These are phyloP conservation scores for Melopsittacus undulatus DNA, from an alignment of 2,797 vertebrate species.

Conservation along the genomic window DNA sequence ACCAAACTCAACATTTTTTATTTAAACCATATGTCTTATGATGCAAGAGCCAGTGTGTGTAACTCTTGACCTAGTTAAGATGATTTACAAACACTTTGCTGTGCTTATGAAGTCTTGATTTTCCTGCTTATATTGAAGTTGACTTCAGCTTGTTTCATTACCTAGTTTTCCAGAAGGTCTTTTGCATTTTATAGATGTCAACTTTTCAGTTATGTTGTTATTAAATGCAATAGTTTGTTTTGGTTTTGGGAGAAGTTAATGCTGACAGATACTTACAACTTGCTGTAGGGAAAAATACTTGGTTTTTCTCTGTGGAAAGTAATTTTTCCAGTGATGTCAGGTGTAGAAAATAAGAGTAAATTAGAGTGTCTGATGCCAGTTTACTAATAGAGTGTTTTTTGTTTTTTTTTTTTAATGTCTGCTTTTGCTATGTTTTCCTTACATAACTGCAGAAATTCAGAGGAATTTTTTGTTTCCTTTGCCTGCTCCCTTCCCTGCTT, in stretches of 20 bases:
- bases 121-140: background rate
- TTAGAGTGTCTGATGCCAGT: background rate
- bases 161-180: background rate
- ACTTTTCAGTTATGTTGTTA: background rate
- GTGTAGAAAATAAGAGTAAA: background rate
- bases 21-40: background rate
- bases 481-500: accelerated
- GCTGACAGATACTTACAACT: background rate
- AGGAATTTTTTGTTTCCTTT: background rate
- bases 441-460: background rate
- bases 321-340: background rate
- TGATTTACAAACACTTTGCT: background rate
- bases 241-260: background rate
- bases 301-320: background rate
- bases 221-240: background rate
- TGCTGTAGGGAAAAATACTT: background rate
- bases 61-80: background rate
- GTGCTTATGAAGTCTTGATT: background rate
- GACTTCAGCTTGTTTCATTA: background rate
- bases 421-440: background rate
- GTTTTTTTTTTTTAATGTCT: background rate
- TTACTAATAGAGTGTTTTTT: background rate
- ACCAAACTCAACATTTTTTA: background rate
- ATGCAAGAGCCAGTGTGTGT: background rate
- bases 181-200: background rate